Percentiles rank a stretch among this genome's conserved stretches.
Evolutionary conservation across 2,113 vertebrate species (phyloP).

Genomic region (Colius striatus): DNA sequence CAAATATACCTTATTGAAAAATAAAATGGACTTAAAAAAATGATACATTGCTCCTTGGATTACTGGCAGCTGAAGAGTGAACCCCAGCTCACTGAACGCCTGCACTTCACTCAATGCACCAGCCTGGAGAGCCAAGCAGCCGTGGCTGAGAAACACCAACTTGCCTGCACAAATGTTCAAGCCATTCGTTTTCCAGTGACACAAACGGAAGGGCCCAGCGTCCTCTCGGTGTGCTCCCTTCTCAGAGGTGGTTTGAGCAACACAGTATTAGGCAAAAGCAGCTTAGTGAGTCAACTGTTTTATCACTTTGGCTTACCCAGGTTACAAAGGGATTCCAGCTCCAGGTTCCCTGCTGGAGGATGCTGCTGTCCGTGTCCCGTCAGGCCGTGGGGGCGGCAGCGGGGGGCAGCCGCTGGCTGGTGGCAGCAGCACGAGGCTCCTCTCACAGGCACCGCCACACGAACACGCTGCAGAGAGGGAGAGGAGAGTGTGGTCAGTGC

Average conservation of each 20-base stretch:
- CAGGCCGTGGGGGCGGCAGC: too few species aligned
- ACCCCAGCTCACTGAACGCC: neutral
- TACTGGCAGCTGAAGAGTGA: conserved; percentile 61
- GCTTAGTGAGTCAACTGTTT: neutral
- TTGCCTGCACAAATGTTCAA: conserved; percentile 25
- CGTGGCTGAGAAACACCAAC: neutral
- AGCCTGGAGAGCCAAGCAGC: neutral
- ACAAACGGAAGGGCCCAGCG: conserved; percentile 50
- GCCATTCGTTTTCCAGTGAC: conserved; percentile 38
- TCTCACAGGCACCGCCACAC: conserved; percentile 87
- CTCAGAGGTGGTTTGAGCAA: neutral
- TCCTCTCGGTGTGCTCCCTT: conserved; percentile 34
- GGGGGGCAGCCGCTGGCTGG: neutral
- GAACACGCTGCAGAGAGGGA: conserved; percentile 78
- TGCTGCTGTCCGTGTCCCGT: too few species aligned
- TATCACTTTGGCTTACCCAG: conserved; percentile 16
- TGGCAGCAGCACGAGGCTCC: neutral
- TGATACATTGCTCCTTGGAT: conserved; percentile 60
- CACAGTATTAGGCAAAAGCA: conserved; percentile 45
- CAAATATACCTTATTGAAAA: conserved; percentile 70
- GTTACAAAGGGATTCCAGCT: neutral
- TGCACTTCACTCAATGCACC: neutral
- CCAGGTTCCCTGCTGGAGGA: too few species aligned
- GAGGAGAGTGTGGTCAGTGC: neutral
- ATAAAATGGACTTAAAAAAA: conserved; percentile 52